Conservation (phyloP, 2,888 invertebrate species). For the Drosophila putrida region DNA sequence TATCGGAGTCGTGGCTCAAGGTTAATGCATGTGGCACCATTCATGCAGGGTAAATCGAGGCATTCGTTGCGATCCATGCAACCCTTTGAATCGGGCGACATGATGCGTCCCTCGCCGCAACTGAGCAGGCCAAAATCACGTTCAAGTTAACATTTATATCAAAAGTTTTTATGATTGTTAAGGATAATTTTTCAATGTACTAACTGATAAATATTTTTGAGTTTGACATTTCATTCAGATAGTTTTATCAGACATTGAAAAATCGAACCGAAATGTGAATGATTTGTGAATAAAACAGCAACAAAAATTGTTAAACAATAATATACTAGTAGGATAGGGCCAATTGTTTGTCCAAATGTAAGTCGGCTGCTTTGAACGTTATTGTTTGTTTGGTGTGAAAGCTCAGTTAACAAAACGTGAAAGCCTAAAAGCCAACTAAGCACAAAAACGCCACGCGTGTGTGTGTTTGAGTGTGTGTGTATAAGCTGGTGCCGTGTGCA, state of each 20-base stretch:
- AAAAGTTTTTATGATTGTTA: too few relatives aligned
- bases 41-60: conserved; percentile 96
- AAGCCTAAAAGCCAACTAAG: conserved; percentile 34
- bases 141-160: too few relatives aligned
- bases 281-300: not conserved
- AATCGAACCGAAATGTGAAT: not conserved
- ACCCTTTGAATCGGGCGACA: conserved; percentile 95
- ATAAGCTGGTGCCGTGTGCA: conserved; percentile 26
- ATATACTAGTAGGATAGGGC: conserved; percentile 2
- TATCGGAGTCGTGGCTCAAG: conserved; percentile 94
- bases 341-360: conserved; percentile 19
- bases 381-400: conserved; percentile 4
- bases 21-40: conserved; percentile 96
- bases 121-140: conserved; percentile 85
- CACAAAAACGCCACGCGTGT: conserved; percentile 36
- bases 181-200: too few relatives aligned
- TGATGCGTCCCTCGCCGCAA: conserved; percentile 96
- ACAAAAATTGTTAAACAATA: conserved; percentile 6
- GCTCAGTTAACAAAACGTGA: conserved; percentile 21
- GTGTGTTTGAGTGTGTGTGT: conserved; percentile 25
- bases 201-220: too few relatives aligned
- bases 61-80: conserved; percentile 98
- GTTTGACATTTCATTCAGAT: too few relatives aligned
- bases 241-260: too few relatives aligned
- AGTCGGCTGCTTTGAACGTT: conserved; percentile 15